Conservation (phyloP, 2,113 vertebrate genomes). For the Pedionomus torquatus region DNA sequence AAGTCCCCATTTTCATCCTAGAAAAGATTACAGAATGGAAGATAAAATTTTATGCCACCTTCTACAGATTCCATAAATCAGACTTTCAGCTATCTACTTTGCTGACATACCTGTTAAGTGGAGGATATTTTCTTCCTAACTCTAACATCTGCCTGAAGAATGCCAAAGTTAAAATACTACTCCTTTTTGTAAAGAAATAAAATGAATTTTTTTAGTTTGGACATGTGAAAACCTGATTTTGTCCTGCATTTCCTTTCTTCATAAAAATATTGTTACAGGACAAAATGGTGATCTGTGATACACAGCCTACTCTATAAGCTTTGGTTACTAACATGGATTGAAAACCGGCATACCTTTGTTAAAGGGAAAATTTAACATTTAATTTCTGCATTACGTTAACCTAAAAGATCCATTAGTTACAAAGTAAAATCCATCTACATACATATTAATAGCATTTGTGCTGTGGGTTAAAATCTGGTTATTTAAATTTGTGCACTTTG, state of each 20-base stretch:
- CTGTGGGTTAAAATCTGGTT: background rate
- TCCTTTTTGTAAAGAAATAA: conserved; percentile 27
- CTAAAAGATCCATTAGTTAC: background rate
- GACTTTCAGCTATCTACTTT: conserved; percentile 31
- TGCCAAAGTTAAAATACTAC: conserved; percentile 11
- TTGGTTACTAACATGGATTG: background rate
- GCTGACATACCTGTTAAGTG: background rate
- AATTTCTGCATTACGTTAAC: background rate
- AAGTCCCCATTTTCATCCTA: conserved; percentile 54
- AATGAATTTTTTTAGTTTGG: background rate
- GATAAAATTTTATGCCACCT: conserved; percentile 33
- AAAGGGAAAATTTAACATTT: background rate
- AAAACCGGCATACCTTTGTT: background rate
- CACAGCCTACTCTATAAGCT: background rate
- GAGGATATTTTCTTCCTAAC: background rate
- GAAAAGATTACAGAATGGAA: conserved; percentile 64
- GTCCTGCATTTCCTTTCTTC: conserved; percentile 50
- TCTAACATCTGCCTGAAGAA: background rate
- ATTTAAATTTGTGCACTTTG: background rate
- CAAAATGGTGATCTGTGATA: conserved; percentile 9
- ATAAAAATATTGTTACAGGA: conserved; percentile 8
- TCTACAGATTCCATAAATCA: conserved; percentile 65
- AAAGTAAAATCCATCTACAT: background rate
- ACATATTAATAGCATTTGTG: background rate
- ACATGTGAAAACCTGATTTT: conserved; percentile 19